phyloP scores from a whole-genome alignment of 2,888 invertebrate genomes.

The Eumerus sabulonum region DNA sequence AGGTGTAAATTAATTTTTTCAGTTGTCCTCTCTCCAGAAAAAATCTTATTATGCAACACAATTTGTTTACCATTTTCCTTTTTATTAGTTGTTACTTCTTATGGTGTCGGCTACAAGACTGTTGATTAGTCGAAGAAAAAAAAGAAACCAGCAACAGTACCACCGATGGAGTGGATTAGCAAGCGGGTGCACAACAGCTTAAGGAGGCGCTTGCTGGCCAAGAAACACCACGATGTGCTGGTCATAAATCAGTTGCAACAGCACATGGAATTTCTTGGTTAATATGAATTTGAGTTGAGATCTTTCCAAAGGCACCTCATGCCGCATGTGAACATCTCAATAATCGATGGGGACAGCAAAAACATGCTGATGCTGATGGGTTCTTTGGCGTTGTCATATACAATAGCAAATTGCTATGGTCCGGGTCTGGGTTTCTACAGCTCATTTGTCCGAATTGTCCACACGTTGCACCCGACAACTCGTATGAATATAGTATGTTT shows the following conservation, averaged over 20 bases:
- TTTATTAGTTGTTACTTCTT: conserved; percentile 10
- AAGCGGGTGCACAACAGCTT: no score
- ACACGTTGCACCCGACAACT: conserved; percentile 64
- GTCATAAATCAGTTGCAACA: conserved; percentile 51
- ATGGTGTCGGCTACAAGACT: conserved; percentile 35
- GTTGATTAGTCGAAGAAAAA: conserved; percentile 52
- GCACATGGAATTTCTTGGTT: conserved; percentile 15
- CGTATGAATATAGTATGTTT: conserved; percentile 46
- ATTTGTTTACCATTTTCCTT: conserved; percentile 43
- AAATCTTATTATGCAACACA: conserved; percentile 51
- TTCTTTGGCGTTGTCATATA: conserved; percentile 13
- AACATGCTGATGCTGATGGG: background rate
- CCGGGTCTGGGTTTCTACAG: no score
- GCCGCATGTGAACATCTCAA: conserved; percentile 7
- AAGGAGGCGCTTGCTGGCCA: no score
- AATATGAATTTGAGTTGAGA: conserved; percentile 18
- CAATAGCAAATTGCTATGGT: conserved; percentile 62
- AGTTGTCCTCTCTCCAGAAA: background rate
- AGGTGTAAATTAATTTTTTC: conserved; percentile 16
- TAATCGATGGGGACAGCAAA: background rate
- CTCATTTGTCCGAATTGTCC: conserved; percentile 60
- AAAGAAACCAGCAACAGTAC: background rate
- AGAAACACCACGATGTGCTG: conserved; percentile 39
- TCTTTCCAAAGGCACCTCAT: conserved; percentile 4
- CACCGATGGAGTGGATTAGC: no score